These are phyloP conservation scores for Helobdella robusta DNA, from an alignment of 2,888 invertebrate species.

Conservation along the genomic window DNA sequence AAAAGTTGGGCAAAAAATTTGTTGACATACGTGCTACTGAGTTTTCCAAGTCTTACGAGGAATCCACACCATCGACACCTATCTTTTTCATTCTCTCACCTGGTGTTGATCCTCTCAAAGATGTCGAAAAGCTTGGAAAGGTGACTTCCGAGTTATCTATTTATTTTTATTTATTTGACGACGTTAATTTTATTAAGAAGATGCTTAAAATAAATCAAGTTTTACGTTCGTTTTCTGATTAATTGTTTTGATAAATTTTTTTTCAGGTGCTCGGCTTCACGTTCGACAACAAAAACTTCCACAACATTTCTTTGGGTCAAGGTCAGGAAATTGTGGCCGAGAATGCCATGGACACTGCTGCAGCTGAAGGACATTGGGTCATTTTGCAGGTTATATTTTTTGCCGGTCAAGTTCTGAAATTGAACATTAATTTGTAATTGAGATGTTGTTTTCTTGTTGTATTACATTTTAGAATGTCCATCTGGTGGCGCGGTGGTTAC, in stretches of 20 bases:
- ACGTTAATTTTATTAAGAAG: not conserved
- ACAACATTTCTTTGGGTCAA: conserved; percentile 86
- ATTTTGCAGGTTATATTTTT: conserved; percentile 67
- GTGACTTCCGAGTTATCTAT: too few species aligned
- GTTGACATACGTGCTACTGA: conserved; percentile 79
- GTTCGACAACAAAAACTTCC: conserved; percentile 70
- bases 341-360: conserved; percentile 76
- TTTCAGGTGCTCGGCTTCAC: conserved; percentile 65
- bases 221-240: too few species aligned
- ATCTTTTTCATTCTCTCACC: conserved; percentile 93
- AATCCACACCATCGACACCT: conserved; percentile 82
- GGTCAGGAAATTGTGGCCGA: conserved; percentile 90
- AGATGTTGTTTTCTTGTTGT: not conserved
- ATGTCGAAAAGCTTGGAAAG: conserved; percentile 80
- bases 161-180: too few species aligned
- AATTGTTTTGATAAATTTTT: too few species aligned
- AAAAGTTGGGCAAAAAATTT: conserved; percentile 80
- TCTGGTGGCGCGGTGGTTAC: conserved; percentile 85
- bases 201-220: not conserved
- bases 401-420: not conserved
- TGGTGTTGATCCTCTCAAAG: conserved; percentile 88
- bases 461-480: conserved; percentile 68
- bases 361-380: conserved; percentile 85
- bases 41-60: conserved; percentile 84
- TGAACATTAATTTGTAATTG: not conserved